These are phyloP conservation scores for Graptemys geographica DNA, from an alignment of 2,797 vertebrate genomes.

Conservation along the genomic window DNA sequence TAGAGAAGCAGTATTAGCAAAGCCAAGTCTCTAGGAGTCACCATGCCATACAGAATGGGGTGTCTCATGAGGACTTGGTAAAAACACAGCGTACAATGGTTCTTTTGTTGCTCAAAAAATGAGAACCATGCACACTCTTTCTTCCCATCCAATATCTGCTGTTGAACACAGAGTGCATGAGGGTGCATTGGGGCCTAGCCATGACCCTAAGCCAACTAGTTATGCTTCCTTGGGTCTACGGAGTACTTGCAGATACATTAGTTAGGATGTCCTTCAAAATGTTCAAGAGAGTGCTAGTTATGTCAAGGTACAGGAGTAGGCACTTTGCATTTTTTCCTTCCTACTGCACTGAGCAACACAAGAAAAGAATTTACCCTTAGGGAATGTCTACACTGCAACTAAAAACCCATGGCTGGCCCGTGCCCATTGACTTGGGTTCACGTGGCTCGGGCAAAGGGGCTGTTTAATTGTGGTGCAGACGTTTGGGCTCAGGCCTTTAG, in stretches of 20 bases:
- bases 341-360: background rate
- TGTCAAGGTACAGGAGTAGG: background rate
- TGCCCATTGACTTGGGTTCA: background rate
- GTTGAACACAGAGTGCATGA: background rate
- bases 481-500: background rate
- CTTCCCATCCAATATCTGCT: background rate
- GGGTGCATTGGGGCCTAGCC: background rate
- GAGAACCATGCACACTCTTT: fast-evolving
- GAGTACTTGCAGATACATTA: fast-evolving
- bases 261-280: background rate
- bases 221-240: background rate
- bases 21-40: background rate
- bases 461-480: background rate
- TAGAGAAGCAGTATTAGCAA: background rate
- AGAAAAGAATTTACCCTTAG: background rate
- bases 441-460: background rate
- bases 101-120: constrained; percentile 1
- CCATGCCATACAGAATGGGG: background rate
- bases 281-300: background rate
- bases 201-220: background rate
- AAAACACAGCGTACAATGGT: background rate
- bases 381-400: background rate
- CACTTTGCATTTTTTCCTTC: background rate
- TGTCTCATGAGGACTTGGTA: background rate
- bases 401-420: background rate